phyloP scores from a whole-genome alignment of 2,113 vertebrate genomes.

The Ochotona curzoniae region DNA sequence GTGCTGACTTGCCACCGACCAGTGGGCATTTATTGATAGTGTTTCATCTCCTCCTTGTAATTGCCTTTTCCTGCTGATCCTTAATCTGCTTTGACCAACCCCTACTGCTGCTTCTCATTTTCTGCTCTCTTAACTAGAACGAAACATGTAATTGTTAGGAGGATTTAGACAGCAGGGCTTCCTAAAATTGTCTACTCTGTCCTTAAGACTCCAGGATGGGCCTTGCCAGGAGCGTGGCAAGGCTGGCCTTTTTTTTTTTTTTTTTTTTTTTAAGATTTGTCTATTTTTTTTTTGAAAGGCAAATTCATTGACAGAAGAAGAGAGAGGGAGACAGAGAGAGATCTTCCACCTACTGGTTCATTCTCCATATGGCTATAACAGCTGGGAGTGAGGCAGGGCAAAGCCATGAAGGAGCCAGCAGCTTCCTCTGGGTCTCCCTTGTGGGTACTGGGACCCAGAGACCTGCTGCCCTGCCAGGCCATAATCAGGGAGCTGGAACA shows the following conservation, averaged over 20 bases:
- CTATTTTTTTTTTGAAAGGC: no score
- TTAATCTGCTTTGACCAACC: neutral
- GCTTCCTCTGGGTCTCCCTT: no score
- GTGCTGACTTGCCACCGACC: neutral
- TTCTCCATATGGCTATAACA: no score
- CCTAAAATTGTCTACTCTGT: conserved; percentile 3
- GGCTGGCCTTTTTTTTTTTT: neutral
- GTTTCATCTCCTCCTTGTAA: neutral
- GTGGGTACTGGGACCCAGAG: no score
- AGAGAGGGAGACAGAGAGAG: no score
- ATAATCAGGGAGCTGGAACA: no score
- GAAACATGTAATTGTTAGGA: neutral
- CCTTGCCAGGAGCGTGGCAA: neutral
- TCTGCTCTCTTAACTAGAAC: conserved; percentile 1
- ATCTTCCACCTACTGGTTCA: no score
- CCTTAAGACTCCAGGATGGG: neutral
- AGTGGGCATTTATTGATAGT: neutral
- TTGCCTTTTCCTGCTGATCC: neutral
- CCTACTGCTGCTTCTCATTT: neutral
- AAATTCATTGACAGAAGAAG: no score
- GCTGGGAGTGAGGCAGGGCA: no score
- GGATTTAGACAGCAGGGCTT: neutral
- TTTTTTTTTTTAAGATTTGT: no score
- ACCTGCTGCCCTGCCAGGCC: no score
- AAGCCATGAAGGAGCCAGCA: no score